Evolutionary conservation across 2,888 invertebrate genomes (phyloP).

Genomic region (Aphidoletes aphidimyza): DNA sequence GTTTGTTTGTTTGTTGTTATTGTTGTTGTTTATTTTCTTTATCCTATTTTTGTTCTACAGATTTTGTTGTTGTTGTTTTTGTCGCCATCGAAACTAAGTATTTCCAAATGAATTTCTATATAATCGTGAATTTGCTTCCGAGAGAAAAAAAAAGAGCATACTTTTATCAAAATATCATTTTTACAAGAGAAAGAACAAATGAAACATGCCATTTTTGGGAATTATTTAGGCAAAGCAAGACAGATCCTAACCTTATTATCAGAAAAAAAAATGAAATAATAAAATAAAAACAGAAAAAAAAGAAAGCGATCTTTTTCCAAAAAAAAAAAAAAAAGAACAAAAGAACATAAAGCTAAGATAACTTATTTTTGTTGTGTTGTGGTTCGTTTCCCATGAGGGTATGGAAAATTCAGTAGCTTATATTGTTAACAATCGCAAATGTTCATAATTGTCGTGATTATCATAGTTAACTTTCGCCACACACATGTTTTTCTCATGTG

Average conservation of each 20-base stretch:
- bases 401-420: background rate
- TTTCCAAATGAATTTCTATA: background rate
- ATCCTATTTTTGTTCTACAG: constrained; percentile 3
- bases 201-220: background rate
- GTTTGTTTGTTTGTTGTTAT: background rate
- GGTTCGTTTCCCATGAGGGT: background rate
- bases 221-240: background rate
- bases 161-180: background rate
- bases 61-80: background rate
- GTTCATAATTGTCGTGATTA: constrained; percentile 13
- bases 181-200: background rate
- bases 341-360: background rate
- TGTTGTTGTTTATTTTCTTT: background rate
- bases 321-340: background rate
- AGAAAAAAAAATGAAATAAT: background rate
- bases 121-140: background rate
- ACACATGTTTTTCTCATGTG: background rate
- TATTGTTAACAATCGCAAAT: constrained; percentile 2
- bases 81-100: background rate
- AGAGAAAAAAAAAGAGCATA: background rate
- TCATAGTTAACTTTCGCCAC: constrained; percentile 10
- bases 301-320: no score
- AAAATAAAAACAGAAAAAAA: background rate
- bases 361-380: background rate
- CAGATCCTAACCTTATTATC: background rate